Base-by-base conservation (phyloP, 2,888 invertebrate genomes). In the Parnassius apollo region DNA sequence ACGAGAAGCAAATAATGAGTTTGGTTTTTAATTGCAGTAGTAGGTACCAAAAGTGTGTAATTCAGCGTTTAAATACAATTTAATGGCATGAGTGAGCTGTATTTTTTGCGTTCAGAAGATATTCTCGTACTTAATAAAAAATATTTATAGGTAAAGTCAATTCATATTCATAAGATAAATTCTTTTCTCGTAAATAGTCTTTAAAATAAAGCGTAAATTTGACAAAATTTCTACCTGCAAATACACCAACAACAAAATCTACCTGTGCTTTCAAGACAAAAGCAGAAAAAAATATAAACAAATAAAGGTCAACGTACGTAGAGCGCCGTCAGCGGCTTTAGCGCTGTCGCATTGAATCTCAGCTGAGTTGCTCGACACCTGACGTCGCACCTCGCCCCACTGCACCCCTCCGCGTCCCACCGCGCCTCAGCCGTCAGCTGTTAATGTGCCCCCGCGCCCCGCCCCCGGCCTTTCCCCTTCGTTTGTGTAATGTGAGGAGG, bases 401-500 rank as follows among this genome's bases (percentile, higher is more conserved):
- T 68, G 69, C 71, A 65, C 71, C 73, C 77, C 72, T 67, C 72
- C 69, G 71, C 71, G 66, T 67, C 66, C 65, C 49, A 35, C 68
- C 73, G 61, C 78, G 76, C 79, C 82, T 76, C 82, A 69, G 83
- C 83, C 88, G 88, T 91, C 91, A 91, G 91, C 91, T 91, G 91
- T 91, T 91, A 91, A 91, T 89, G 86, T 85, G 73, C 69, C 80
- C 74, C 81, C 83, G 81, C 78, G 77, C 78, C 81, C 73, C 75
- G 75, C 78, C 78, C 73, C 77, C 76, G 77, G 80, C 88, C 91
- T 91, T 92, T 91, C 91, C 91, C 91, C 92, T 92, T 91, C 92
- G 91, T 91, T 91, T 88, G 91, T 86, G 89, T 90, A 90, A 91
- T 88, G 85, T 72, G 88, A 80, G 91, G 89, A 88, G 84, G 80